These are phyloP conservation scores for Hydrotaea diabolus DNA, from an alignment of 2,888 invertebrate genomes.

Conservation along the genomic window DNA sequence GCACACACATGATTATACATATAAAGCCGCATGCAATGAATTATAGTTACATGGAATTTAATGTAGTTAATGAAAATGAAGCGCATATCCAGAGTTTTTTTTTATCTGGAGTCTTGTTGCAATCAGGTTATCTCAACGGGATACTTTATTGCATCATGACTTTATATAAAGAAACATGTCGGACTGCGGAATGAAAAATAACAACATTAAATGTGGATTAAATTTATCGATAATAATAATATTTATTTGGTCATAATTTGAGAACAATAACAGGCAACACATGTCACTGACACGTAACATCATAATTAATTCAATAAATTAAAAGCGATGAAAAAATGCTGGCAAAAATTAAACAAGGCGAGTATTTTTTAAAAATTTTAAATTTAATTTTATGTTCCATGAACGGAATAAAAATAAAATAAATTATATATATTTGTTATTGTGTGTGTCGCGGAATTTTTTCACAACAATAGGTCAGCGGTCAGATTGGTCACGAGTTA, in stretches of 20 bases:
- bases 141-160: constrained; percentile 25
- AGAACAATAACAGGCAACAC: constrained; percentile 50
- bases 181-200: not conserved
- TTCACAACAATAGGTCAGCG: no score
- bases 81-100: not conserved
- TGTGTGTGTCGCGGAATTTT: no score
- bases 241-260: constrained; percentile 52
- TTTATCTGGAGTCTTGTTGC: constrained; percentile 1
- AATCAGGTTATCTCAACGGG: constrained; percentile 35
- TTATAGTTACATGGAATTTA: constrained; percentile 6
- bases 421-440: no score
- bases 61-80: constrained; percentile 37
- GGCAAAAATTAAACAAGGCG: no score
- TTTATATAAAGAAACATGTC: not conserved
- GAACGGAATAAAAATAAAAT: no score
- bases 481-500: no score
- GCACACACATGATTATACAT: not conserved
- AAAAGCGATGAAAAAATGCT: not conserved
- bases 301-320: constrained; percentile 60
- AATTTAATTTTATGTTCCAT: no score
- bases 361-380: no score
- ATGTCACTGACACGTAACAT: constrained; percentile 61
- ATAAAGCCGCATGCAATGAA: constrained; percentile 15
- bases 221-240: constrained; percentile 46
- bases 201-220: constrained; percentile 43